Conservation (phyloP, 2,888 invertebrate species). For the Creontiades dilutus region DNA sequence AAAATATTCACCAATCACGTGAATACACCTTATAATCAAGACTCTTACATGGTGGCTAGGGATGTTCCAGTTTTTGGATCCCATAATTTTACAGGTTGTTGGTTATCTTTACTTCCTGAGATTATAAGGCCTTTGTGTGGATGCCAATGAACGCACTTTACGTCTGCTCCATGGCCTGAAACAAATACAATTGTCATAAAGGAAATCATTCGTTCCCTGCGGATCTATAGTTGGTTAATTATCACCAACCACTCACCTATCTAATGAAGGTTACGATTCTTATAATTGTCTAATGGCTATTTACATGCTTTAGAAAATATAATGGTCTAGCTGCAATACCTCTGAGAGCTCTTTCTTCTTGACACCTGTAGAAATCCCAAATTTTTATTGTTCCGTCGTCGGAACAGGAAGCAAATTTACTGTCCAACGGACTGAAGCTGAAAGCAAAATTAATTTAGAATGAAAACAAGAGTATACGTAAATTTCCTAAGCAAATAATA, state of each 20-base stretch:
- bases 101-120: constrained; percentile 99
- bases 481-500: no score
- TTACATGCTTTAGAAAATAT: neutral
- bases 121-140: constrained; percentile 97
- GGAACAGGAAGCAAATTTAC: constrained; percentile 99
- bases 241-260: no score
- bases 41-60: constrained; percentile 91
- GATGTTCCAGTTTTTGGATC: constrained; percentile 98
- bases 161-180: constrained; percentile 97
- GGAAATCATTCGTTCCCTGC: neutral
- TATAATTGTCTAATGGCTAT: neutral
- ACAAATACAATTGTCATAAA: constrained; percentile 8
- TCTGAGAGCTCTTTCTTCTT: constrained; percentile 95
- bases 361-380: constrained; percentile 98
- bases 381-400: constrained; percentile 99
- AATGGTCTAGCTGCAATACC: constrained; percentile 79
- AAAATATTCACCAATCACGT: no score
- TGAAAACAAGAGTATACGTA: neutral
- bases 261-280: no score
- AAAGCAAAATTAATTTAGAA: neutral
- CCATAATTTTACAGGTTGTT: constrained; percentile 99
- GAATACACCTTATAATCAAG: no score
- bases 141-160: constrained; percentile 99
- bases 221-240: no score
- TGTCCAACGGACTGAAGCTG: constrained; percentile 99